These are phyloP conservation scores for Gymnodraco acuticeps DNA, from an alignment of 2,797 vertebrate species.

Conservation along the genomic window DNA sequence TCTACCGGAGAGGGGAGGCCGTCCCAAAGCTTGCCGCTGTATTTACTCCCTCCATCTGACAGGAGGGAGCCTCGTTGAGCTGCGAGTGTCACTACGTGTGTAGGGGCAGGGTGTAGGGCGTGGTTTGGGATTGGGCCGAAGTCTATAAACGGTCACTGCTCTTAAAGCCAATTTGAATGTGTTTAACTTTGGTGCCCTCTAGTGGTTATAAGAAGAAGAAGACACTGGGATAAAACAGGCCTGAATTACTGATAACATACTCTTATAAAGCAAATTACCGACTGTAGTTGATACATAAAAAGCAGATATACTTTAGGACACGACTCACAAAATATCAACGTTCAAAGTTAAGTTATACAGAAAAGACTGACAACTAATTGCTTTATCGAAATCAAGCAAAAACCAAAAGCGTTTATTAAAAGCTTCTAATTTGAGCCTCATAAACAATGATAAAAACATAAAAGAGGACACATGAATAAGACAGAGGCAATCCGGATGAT, in stretches of 20 bases:
- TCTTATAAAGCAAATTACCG: not conserved
- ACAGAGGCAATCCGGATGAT: too few relatives aligned
- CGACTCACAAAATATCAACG: not conserved
- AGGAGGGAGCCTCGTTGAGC: too few relatives aligned
- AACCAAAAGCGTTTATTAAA: not conserved
- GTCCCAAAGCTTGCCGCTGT: too few relatives aligned
- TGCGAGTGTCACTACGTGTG: too few relatives aligned
- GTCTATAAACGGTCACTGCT: not conserved
- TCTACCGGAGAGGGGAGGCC: too few relatives aligned
- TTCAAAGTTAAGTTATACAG: not conserved
- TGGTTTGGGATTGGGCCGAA: too few relatives aligned
- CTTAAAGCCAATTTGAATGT: not conserved
- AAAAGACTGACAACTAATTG: not conserved
- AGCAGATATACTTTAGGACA: not conserved
- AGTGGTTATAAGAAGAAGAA: not conserved
- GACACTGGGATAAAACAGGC: not conserved
- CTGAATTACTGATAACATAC: not conserved
- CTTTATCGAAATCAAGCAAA: not conserved
- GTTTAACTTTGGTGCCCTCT: not conserved
- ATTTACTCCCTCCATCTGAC: too few relatives aligned
- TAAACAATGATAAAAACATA: slow-evolving; percentile 23
- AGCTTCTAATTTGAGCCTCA: not conserved
- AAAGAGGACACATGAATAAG: too few relatives aligned
- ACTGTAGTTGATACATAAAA: not conserved
- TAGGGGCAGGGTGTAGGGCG: too few relatives aligned